Percentiles rank a stretch among this genome's conserved stretches.
These are phyloP conservation scores for Trachops cirrhosus DNA, from an alignment of 2,797 vertebrate genomes.

Conservation along the genomic window DNA sequence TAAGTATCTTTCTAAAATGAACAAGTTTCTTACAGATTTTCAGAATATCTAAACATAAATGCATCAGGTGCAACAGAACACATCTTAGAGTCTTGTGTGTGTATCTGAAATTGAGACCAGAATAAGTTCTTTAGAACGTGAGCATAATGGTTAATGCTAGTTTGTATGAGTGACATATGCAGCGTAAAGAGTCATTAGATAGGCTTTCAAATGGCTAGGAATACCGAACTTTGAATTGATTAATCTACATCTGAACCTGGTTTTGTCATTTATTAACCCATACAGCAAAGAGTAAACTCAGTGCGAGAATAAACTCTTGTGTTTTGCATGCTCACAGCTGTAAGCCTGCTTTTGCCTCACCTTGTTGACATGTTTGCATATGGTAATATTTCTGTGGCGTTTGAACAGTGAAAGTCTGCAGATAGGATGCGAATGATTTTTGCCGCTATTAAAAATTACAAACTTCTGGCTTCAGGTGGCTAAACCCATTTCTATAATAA, in stretches of 20 bases:
- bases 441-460: constrained; percentile 18
- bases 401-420: background rate
- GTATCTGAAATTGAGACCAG: background rate
- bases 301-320: background rate
- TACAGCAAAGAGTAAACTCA: background rate
- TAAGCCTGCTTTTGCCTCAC: background rate
- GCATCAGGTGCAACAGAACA: background rate
- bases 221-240: background rate
- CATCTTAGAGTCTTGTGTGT: background rate
- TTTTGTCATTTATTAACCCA: background rate
- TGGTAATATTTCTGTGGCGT: background rate
- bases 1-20: background rate
- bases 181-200: background rate
- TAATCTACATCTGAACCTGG: background rate
- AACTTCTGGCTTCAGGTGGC: constrained; percentile 4
- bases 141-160: background rate
- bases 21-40: background rate
- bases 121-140: constrained; percentile 9
- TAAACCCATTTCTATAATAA: constrained; percentile 41
- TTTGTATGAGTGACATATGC: background rate
- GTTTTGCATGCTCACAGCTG: background rate
- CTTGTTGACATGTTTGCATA: background rate
- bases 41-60: background rate
- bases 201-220: background rate
- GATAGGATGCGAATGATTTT: background rate